Percentiles rank a stretch among this genome's conserved stretches.
Evolutionary conservation across 2,113 vertebrate genomes (phyloP).

Genomic region (Thunnus maccoyii): DNA sequence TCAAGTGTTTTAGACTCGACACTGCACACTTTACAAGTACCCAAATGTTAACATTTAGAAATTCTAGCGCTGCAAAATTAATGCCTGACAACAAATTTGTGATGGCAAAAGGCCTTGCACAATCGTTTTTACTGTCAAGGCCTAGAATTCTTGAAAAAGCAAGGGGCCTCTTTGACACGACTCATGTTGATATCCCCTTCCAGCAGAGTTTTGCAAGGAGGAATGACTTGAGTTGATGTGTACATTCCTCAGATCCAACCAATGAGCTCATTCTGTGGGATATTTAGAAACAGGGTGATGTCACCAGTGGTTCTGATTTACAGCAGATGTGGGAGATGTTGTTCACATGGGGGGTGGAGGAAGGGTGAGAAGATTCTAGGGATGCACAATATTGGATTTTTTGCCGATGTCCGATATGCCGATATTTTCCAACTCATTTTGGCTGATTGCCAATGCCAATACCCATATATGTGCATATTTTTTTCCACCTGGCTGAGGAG

Average conservation of each 20-base stretch:
- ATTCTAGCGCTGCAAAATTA: background rate
- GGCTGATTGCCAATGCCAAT: too few relatives aligned
- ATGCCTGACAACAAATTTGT: background rate
- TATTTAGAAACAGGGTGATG: constrained; percentile 70
- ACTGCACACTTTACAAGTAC: background rate
- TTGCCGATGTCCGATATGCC: background rate
- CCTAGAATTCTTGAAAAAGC: constrained; percentile 12
- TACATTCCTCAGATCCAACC: constrained; percentile 68
- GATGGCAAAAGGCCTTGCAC: constrained; percentile 5
- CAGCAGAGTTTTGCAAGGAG: constrained; percentile 28
- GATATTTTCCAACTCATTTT: too few relatives aligned
- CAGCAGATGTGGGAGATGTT: constrained; percentile 70
- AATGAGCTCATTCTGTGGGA: constrained; percentile 66
- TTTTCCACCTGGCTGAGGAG: too few relatives aligned
- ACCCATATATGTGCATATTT: too few relatives aligned
- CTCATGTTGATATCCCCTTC: constrained; percentile 29
- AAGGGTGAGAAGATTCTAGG: background rate
- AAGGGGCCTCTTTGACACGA: constrained; percentile 22
- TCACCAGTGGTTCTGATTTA: constrained; percentile 66
- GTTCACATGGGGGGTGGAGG: constrained; percentile 30
- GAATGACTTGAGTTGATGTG: constrained; percentile 44
- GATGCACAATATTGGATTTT: background rate
- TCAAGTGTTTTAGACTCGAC: constrained; percentile 2
- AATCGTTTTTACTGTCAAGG: constrained; percentile 10
- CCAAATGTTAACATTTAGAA: constrained; percentile 7